Base-by-base conservation (phyloP, 1,140 invertebrate genomes). In the Mylabris phalerata region DNA sequence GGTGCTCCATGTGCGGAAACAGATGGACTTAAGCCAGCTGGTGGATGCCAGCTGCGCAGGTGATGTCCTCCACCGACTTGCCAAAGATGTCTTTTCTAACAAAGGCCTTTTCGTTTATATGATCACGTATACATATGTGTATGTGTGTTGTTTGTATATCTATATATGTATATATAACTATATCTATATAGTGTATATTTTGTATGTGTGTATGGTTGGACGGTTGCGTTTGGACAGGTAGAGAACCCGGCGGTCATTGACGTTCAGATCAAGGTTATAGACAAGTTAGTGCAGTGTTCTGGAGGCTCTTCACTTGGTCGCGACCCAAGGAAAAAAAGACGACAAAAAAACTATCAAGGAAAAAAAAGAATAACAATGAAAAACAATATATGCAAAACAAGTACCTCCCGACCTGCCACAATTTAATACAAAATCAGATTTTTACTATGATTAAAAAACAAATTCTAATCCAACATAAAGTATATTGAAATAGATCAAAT, bases 1-100 rank as follows among this genome's bases (percentile, higher is more conserved):
- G 42, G 48, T 48, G 39, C 38, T 48, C 48, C 60, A 55, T 61
- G 60, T 58, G 49, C 60, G 60, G 60, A 62, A 62, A 50, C 60
- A 62, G 60, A 62, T 62, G 60, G 50, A 58, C 38, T 40, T 48
- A 46, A 58, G 48, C 54, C 60, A 62, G 60, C 60, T 62, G 60
- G 54, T 57, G 44, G 13, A 49, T 42, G 11, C 48, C 60, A 62
- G 60, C 60, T 62, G 60, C 50, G 51, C 60, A 57, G 55, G 55
- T 57, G 60, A 57, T 55, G 43, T 60, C 51, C 43, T 55, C 47
- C 51, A 51, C 48, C 48, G 51, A 56, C 52, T 42, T 55, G 51
- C 52, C 40, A 50, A 60, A 51, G 52, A 50, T 50, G 43, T 60
- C 48, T 39, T 60, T 47, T 55, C 48, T 26, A 50, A 54, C 41